Evolutionary conservation across 2,797 vertebrate species (phyloP).

Genomic region (Xyrichtys novacula): DNA sequence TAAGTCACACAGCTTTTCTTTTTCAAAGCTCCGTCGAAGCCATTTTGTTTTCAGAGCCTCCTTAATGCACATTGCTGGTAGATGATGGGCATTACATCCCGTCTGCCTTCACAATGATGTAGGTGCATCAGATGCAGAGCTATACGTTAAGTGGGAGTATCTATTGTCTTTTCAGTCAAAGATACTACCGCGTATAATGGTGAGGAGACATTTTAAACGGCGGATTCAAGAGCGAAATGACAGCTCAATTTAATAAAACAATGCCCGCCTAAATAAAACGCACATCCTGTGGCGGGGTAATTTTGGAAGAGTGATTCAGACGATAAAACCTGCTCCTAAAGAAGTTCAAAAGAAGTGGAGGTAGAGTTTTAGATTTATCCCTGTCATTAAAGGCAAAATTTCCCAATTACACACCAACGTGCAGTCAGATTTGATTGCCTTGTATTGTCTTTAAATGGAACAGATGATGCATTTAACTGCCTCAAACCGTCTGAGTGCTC

Average conservation of each 20-base stretch:
- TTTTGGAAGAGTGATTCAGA: background rate
- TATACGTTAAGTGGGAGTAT: conserved; percentile 40
- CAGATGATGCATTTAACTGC: conserved; percentile 75
- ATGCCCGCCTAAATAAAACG: conserved; percentile 7
- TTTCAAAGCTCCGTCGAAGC: conserved; percentile 37
- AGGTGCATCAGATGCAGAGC: conserved; percentile 35
- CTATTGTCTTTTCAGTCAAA: conserved; percentile 55
- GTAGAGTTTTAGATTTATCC: conserved; percentile 18
- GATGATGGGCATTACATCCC: conserved; percentile 54
- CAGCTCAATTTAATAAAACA: conserved; percentile 28
- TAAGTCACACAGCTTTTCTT: conserved; percentile 29
- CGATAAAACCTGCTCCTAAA: background rate
- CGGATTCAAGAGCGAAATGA: conserved; percentile 9
- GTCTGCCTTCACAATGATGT: conserved; percentile 56
- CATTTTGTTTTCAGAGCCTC: conserved; percentile 61
- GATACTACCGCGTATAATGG: conserved; percentile 10
- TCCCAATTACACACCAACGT: conserved; percentile 40
- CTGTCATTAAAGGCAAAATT: conserved; percentile 32
- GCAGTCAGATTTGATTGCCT: conserved; percentile 41
- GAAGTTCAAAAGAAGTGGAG: conserved; percentile 5
- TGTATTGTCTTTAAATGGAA: conserved; percentile 74
- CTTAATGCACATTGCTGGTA: conserved; percentile 49
- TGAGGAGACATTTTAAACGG: conserved; percentile 22
- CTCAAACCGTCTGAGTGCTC: conserved; percentile 75
- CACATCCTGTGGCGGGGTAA: background rate